These are phyloP conservation scores for Zoanthus gigantus DNA, from an alignment of 92 coral and sea anemone genomes.

Conservation along the genomic window DNA sequence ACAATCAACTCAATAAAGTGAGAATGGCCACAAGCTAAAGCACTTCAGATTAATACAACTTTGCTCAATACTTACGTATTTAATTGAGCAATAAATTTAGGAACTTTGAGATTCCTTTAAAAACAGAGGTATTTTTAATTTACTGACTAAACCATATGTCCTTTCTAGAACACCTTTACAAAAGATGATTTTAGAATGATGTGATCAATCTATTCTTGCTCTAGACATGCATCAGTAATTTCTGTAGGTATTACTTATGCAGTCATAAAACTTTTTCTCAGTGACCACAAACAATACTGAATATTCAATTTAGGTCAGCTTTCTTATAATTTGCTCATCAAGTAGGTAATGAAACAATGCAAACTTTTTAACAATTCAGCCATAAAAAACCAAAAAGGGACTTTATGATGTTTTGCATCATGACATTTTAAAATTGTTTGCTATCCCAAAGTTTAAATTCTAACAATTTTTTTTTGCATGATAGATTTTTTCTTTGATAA, in stretches of 20 bases:
- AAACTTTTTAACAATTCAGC: no score
- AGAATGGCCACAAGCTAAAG: background rate
- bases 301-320: background rate
- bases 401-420: no score
- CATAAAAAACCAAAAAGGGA: no score
- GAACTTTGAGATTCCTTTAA: background rate
- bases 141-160: background rate
- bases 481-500: no score
- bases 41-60: background rate
- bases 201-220: conserved; percentile 6
- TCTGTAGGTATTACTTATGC: background rate
- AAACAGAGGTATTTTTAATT: background rate
- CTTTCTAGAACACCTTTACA: background rate
- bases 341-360: background rate
- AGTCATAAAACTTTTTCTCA: background rate
- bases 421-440: no score
- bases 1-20: background rate
- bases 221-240: background rate
- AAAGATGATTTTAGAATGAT: background rate
- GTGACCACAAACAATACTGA: background rate
- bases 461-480: no score
- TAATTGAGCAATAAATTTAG: background rate
- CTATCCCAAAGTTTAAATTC: no score
- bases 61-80: background rate
- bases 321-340: background rate